A percentile compares a stretch with the other conserved stretches of the same genome.
phyloP scores from a whole-genome alignment of 2,113 vertebrate genomes.

The Collichthys lucidus region DNA sequence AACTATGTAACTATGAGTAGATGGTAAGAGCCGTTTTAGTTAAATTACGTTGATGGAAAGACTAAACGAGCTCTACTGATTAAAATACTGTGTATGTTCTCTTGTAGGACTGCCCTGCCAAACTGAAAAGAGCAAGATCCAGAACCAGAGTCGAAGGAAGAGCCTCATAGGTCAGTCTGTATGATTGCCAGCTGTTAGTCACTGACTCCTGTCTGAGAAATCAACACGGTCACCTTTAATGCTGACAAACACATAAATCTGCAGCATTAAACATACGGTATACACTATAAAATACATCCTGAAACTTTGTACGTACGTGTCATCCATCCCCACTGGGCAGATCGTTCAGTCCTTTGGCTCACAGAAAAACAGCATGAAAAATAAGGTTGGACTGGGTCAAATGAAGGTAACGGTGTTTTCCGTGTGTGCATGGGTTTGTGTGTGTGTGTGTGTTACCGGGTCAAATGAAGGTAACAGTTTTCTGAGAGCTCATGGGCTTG shows the following conservation, averaged over 20 bases:
- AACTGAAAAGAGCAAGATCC: conserved; percentile 96
- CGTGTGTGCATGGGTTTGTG: neutral
- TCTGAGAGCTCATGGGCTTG: no score
- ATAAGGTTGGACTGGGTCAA: conserved; percentile 66
- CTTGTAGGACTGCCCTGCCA: conserved; percentile 94
- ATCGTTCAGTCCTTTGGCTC: conserved; percentile 59
- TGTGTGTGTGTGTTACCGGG: conserved; percentile 40
- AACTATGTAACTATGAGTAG: conserved; percentile 4
- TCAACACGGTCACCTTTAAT: conserved; percentile 15
- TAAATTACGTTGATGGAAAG: neutral
- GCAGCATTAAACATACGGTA: conserved; percentile 13
- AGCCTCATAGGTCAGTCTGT: conserved; percentile 90
- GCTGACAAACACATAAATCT: conserved; percentile 4
- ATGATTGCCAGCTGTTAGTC: conserved; percentile 27
- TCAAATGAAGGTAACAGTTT: conserved; percentile 70
- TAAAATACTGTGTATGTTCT: conserved; percentile 32
- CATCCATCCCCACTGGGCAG: conserved; percentile 36
- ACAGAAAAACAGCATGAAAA: conserved; percentile 69
- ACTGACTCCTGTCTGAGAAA: neutral
- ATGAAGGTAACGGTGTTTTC: conserved; percentile 65
- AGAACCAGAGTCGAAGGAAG: conserved; percentile 92
- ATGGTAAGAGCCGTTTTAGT: neutral
- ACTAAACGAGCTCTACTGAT: neutral
- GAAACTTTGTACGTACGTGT: conserved; percentile 57
- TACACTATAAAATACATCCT: conserved; percentile 35